Evolutionary conservation across 2,113 vertebrate species (phyloP).

Genomic region (Mionectes macconnelli): DNA sequence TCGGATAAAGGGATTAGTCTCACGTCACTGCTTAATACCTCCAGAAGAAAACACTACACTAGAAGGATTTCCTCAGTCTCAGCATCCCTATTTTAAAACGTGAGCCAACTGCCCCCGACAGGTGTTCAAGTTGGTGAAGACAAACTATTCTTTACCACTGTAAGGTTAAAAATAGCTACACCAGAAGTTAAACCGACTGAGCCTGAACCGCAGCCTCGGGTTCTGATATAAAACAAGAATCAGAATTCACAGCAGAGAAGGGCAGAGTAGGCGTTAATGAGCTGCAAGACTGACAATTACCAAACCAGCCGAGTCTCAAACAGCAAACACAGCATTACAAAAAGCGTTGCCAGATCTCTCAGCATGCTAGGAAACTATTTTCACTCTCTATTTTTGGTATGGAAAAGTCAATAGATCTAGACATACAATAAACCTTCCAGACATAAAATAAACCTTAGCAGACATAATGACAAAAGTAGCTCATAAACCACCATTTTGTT

Average conservation of each 20-base stretch:
- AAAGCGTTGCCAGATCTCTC: neutral
- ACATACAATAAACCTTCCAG: neutral
- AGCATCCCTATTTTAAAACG: neutral
- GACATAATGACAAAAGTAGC: neutral
- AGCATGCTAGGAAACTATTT: neutral
- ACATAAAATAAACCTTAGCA: neutral
- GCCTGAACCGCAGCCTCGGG: neutral
- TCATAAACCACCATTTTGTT: neutral
- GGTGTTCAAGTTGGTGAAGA: neutral
- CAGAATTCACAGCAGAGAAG: neutral
- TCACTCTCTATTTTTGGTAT: neutral
- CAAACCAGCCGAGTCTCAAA: neutral
- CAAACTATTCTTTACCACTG: neutral
- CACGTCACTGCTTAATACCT: neutral
- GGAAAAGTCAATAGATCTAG: neutral
- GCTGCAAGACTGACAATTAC: neutral
- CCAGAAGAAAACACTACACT: neutral
- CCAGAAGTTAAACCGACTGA: neutral
- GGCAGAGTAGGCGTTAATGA: neutral
- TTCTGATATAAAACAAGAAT: neutral
- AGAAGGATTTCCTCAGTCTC: neutral
- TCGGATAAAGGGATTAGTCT: constrained; percentile 5
- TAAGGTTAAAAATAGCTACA: neutral
- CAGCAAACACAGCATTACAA: neutral
- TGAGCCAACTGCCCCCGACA: neutral